A percentile compares a stretch with the other conserved stretches of the same genome.
These are phyloP conservation scores for Ceryle rudis DNA, from an alignment of 2,797 vertebrate genomes.

Conservation along the genomic window DNA sequence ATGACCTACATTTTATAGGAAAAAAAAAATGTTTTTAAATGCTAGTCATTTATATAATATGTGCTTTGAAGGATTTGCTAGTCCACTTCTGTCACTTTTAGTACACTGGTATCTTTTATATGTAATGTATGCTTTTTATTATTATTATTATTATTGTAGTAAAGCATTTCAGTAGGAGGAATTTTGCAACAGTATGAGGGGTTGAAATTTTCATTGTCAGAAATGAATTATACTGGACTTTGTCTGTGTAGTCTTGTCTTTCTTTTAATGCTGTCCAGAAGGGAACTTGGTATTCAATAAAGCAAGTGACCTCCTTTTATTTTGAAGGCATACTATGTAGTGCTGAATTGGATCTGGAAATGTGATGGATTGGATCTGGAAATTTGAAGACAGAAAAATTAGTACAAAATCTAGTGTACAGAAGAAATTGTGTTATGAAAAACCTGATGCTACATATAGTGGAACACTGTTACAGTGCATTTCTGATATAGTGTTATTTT, in stretches of 20 bases:
- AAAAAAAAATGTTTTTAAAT: conserved; percentile 83
- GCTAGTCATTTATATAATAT: conserved; percentile 85
- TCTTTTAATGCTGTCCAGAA: conserved; percentile 81
- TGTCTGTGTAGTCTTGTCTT: conserved; percentile 87
- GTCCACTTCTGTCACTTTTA: conserved; percentile 87
- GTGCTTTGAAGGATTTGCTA: conserved; percentile 87
- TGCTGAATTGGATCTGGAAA: conserved; percentile 76
- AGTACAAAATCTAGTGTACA: conserved; percentile 74
- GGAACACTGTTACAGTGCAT: conserved; percentile 72
- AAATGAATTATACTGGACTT: conserved; percentile 88
- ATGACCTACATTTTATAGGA: conserved; percentile 84
- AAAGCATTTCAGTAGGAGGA: conserved; percentile 91
- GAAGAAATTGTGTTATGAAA: conserved; percentile 72
- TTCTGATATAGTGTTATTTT: conserved; percentile 80
- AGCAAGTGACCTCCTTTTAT: conserved; percentile 80
- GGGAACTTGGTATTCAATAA: conserved; percentile 82
- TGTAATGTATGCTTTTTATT: conserved; percentile 94
- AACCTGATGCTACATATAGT: conserved; percentile 55
- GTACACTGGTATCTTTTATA: conserved; percentile 93
- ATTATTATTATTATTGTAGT: conserved; percentile 84
- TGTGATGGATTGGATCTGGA: conserved; percentile 71
- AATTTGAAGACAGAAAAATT: conserved; percentile 67
- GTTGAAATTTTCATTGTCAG: conserved; percentile 87
- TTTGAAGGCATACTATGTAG: conserved; percentile 79
- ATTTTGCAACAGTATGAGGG: conserved; percentile 88